A percentile compares a stretch with the other conserved stretches of the same genome.
These are phyloP conservation scores for Tapirus terrestris DNA, from an alignment of 2,113 vertebrate species.

Conservation along the genomic window DNA sequence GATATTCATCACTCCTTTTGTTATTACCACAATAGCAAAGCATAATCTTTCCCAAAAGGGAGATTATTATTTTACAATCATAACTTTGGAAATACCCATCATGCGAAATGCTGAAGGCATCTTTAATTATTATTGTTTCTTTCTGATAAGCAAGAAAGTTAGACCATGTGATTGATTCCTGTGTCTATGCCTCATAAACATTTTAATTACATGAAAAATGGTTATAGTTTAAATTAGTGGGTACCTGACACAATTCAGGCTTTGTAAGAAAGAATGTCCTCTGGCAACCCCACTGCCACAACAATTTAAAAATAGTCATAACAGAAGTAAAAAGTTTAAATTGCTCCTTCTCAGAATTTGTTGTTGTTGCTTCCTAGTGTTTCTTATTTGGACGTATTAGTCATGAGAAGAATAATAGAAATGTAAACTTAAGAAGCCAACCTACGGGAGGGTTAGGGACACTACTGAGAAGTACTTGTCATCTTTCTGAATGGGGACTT, in stretches of 20 bases:
- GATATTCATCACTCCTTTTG: slow-evolving; percentile 65
- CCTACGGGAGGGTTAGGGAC: not conserved
- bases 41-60: slow-evolving; percentile 74
- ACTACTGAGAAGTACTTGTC: slow-evolving; percentile 58
- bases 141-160: slow-evolving; percentile 57
- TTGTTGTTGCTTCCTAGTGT: slow-evolving; percentile 54
- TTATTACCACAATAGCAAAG: slow-evolving; percentile 64
- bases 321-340: slow-evolving; percentile 50
- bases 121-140: slow-evolving; percentile 69
- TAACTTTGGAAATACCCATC: slow-evolving; percentile 73
- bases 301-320: slow-evolving; percentile 59
- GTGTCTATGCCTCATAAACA: slow-evolving; percentile 42
- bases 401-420: slow-evolving; percentile 68
- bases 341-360: not conserved
- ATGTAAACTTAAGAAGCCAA: slow-evolving; percentile 52
- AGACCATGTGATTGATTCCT: slow-evolving; percentile 27
- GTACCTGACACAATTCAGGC: slow-evolving; percentile 55
- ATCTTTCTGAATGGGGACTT: not conserved
- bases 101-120: slow-evolving; percentile 69
- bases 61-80: slow-evolving; percentile 76
- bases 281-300: slow-evolving; percentile 58
- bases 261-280: slow-evolving; percentile 57
- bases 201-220: slow-evolving; percentile 80
- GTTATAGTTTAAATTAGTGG: slow-evolving; percentile 68
- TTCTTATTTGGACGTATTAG: slow-evolving; percentile 63